phyloP scores from a whole-genome alignment of 2,797 vertebrate genomes.

The Thunnus albacares region DNA sequence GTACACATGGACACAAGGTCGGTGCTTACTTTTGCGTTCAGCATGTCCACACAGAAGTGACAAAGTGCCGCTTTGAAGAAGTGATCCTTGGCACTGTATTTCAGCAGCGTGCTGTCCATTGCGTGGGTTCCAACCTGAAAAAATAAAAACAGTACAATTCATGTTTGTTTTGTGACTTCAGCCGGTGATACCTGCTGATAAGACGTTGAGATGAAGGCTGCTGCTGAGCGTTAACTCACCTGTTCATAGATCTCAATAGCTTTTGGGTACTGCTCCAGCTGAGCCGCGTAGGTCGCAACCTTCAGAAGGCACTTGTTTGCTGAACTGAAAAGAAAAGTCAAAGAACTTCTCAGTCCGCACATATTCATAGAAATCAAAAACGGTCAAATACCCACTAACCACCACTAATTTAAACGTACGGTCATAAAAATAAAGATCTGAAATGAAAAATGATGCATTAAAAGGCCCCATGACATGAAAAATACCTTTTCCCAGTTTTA shows the following conservation, averaged over 20 bases:
- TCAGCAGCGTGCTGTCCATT: slow-evolving; percentile 95
- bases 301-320: slow-evolving; percentile 97
- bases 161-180: not conserved
- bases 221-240: slow-evolving; percentile 73
- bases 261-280: slow-evolving; percentile 95
- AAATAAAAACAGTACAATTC: slow-evolving; percentile 39
- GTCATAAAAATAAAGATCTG: not conserved
- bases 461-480: not conserved
- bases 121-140: slow-evolving; percentile 91
- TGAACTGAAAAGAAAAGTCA: slow-evolving; percentile 64
- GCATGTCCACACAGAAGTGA: slow-evolving; percentile 95
- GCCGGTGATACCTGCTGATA: not conserved
- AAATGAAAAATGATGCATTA: not conserved
- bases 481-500: too few species aligned
- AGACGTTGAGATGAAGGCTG: not conserved
- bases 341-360: not conserved
- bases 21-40: slow-evolving; percentile 91
- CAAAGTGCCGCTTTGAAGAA: slow-evolving; percentile 95
- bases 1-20: not conserved
- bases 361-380: not conserved
- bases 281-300: slow-evolving; percentile 93
- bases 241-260: slow-evolving; percentile 96
- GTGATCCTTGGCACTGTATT: slow-evolving; percentile 95
- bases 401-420: not conserved
- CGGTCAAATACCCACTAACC: not conserved